These are phyloP conservation scores for Autographa pulchrina DNA, from an alignment of 2,888 invertebrate species.

Conservation along the genomic window DNA sequence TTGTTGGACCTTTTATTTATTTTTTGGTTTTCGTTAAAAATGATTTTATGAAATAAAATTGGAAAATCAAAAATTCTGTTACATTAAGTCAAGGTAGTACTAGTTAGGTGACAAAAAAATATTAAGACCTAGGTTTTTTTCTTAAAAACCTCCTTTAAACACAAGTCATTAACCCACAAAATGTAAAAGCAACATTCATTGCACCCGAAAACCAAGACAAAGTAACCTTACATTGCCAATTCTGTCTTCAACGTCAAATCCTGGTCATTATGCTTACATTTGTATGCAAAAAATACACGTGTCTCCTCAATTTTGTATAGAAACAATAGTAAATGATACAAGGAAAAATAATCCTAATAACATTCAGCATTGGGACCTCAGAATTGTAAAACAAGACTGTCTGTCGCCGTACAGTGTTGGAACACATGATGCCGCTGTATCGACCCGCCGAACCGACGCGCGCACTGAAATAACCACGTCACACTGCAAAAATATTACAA, in stretches of 20 bases:
- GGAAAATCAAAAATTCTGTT: neutral
- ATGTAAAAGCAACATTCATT: conserved; percentile 47
- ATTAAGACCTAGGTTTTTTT: neutral
- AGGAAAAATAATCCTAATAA: conserved; percentile 72
- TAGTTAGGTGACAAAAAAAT: neutral
- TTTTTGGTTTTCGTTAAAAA: neutral
- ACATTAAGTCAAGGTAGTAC: neutral
- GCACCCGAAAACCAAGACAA: conserved; percentile 48
- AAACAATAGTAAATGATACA: conserved; percentile 50
- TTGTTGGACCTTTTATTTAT: neutral
- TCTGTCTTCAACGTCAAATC: conserved; percentile 45
- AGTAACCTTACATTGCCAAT: conserved; percentile 44
- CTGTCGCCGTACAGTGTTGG: conserved; percentile 82
- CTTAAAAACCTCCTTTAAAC: conserved; percentile 47
- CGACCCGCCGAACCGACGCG: conserved; percentile 85
- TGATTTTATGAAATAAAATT: neutral
- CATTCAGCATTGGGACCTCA: conserved; percentile 68
- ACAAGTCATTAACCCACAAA: conserved; percentile 52
- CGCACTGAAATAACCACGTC: conserved; percentile 78
- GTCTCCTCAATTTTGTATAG: conserved; percentile 62
- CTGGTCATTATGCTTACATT: conserved; percentile 61
- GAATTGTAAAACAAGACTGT: conserved; percentile 85
- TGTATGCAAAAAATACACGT: conserved; percentile 45
- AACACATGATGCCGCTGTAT: conserved; percentile 84
- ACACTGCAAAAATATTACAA: conserved; percentile 59